Conservation (phyloP, 2,888 invertebrate species). For the Hyposoter dolosus region DNA sequence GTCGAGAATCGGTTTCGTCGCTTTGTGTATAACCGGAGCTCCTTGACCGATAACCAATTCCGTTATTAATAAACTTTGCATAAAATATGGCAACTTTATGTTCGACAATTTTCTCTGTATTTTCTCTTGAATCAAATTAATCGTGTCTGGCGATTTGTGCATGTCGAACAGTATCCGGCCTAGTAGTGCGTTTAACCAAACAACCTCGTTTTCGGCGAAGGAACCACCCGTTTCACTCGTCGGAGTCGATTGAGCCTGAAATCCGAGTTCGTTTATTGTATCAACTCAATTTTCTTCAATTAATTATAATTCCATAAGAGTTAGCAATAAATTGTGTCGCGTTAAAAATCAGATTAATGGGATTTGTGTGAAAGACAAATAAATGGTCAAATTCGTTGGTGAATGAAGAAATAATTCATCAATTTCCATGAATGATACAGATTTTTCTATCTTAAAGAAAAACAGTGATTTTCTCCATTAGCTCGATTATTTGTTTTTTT, state of each 20-base stretch:
- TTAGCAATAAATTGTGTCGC: not conserved
- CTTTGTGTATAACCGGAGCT: conserved; percentile 88
- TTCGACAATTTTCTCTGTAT: conserved; percentile 95
- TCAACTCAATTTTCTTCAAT: not conserved
- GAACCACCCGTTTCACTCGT: conserved; percentile 70
- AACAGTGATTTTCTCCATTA: not conserved
- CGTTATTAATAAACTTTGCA: conserved; percentile 92
- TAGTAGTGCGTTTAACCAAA: conserved; percentile 92
- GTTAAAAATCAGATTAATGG: no score
- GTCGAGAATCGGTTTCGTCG: conserved; percentile 89
- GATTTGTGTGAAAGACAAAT: no score
- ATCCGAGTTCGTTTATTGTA: not conserved
- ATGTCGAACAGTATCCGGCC: conserved; percentile 94
- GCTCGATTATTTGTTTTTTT: not conserved
- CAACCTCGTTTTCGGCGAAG: conserved; percentile 84
- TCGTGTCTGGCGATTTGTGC: conserved; percentile 90
- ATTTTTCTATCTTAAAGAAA: not conserved
- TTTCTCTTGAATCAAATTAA: conserved; percentile 89
- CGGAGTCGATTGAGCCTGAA: conserved; percentile 70
- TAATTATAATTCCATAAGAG: not conserved
- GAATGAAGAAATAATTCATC: not conserved
- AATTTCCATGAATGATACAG: not conserved
- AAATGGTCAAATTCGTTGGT: not conserved
- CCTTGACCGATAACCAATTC: conserved; percentile 90
- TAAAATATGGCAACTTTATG: conserved; percentile 95